Evolutionary conservation across 2,888 invertebrate genomes (phyloP), one percentile per base, ranked within the genome.

Genomic region (Platycheirus rosarum): DNA sequence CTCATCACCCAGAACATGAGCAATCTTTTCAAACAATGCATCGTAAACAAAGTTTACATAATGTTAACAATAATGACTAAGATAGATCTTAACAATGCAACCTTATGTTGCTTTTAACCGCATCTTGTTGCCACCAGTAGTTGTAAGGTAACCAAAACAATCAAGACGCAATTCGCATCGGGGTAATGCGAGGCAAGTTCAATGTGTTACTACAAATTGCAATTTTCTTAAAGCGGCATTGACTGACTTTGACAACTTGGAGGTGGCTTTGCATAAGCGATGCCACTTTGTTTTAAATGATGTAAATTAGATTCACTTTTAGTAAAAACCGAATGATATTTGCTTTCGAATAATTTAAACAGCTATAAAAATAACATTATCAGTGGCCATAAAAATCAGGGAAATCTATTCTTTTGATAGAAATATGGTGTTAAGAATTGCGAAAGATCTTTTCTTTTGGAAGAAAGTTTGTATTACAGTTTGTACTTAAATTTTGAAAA

Each of bases 31-130:
- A 74, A 32, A 79, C 78, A 79, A 79, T 79, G 78, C 74, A 68
- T 74, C 78, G 74, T 79, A 79, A 79, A 79, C 68, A 79, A 79
- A 69, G 49, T 62, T 57, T 55, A 69, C 35, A 66, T n/a, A n/a
- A n/a, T 74, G 78, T 79, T 74, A 69, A 37, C 63, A 18, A 79
- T 74, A 79, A 79, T 79, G 79, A 79, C 79, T 74, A 49, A 74
- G 74, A 49, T 74, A 74, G 69, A 42, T 29, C 16, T 14, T 37
- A 74, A 79, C 74, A 74, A 74, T 69, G 74, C 37, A 49, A 57
- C 14, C 73, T 65, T 62, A 68, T 73, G 78, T 42, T 65, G 49
- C 42, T 62, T 48, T 49, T 42, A 68, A 63, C 42, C 49, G 29
- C 40, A 63, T 42, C 35, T 35, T 35, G 29, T 26, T 42, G 0